Conservation (phyloP, 2,797 vertebrate genomes). For the Meda fulgida region DNA sequence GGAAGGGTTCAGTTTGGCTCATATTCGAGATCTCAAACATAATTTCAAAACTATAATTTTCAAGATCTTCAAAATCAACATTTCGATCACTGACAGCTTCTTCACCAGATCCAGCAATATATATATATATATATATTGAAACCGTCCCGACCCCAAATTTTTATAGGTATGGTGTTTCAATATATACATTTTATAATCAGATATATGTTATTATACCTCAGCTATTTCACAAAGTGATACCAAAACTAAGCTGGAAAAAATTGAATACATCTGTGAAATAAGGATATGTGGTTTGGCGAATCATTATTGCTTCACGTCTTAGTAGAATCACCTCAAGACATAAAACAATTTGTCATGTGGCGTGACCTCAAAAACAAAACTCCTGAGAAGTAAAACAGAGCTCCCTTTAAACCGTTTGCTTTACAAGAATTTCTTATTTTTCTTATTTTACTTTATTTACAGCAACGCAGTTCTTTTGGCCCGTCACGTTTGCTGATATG, state of each 20-base stretch:
- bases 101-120: no score
- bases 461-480: neutral
- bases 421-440: neutral
- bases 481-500: conserved; percentile 17
- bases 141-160: neutral
- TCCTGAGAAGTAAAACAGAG: conserved; percentile 1
- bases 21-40: no score
- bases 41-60: no score
- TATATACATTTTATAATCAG: neutral
- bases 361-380: neutral
- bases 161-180: neutral
- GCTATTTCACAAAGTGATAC: neutral
- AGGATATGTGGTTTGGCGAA: neutral
- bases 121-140: no score
- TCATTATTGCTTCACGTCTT: neutral
- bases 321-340: conserved; percentile 8
- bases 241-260: neutral
- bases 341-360: conserved; percentile 12
- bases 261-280: neutral
- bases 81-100: no score
- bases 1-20: no score
- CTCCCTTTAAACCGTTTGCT: neutral
- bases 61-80: no score
- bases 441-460: conserved; percentile 1
- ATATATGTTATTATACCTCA: neutral